phyloP scores from a whole-genome alignment of 1,140 invertebrate genomes.

The Drosophila truncata region DNA sequence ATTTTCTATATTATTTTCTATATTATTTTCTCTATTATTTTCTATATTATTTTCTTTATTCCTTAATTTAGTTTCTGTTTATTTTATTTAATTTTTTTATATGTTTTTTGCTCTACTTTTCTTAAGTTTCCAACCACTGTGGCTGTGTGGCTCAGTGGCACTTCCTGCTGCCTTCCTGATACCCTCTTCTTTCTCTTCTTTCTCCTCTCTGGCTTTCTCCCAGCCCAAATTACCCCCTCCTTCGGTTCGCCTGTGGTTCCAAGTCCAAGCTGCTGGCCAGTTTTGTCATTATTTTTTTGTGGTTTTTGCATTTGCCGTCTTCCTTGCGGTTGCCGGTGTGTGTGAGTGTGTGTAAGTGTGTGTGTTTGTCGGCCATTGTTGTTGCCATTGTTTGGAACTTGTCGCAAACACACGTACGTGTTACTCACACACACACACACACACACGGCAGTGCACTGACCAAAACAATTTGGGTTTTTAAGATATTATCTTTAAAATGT shows the following conservation, averaged over 20 bases:
- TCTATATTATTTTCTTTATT: not conserved
- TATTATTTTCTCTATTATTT: not conserved
- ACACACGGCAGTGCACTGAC: not conserved
- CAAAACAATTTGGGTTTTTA: not conserved
- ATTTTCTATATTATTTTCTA: not conserved
- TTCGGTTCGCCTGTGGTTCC: not conserved
- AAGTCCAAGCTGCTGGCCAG: slow-evolving; percentile 49
- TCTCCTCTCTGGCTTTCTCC: not conserved
- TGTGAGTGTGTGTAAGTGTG: not conserved
- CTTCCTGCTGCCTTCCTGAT: not conserved
- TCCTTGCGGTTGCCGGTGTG: slow-evolving; percentile 27
- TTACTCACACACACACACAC: slow-evolving; percentile 22
- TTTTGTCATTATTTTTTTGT: slow-evolving; percentile 80
- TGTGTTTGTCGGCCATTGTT: slow-evolving; percentile 20
- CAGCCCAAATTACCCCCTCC: slow-evolving; percentile 9
- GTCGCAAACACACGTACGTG: slow-evolving; percentile 24
- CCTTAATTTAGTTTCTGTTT: not conserved
- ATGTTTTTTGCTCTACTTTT: not conserved
- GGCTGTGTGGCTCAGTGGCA: not conserved
- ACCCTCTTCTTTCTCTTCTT: not conserved
- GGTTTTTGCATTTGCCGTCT: slow-evolving; percentile 76
- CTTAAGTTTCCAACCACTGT: not conserved
- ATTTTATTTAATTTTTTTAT: not conserved
- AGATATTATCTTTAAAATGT: not conserved
- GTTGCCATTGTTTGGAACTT: slow-evolving; percentile 61